These are phyloP conservation scores for Erythrolamprus reginae DNA, from an alignment of 2,113 vertebrate genomes.

Conservation along the genomic window DNA sequence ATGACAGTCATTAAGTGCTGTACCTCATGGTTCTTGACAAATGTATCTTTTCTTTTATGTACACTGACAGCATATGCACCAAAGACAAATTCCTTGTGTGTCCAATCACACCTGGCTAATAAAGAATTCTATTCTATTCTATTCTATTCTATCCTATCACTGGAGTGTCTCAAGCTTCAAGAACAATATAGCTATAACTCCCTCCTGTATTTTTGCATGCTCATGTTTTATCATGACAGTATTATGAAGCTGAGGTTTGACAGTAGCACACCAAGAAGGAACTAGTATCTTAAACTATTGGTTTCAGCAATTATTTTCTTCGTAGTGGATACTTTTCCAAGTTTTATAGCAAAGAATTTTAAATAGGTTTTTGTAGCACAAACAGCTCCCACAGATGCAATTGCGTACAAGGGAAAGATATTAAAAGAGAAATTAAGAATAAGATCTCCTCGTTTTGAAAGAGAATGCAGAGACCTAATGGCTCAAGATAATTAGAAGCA, in stretches of 20 bases:
- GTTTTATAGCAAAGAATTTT: background rate
- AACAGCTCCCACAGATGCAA: background rate
- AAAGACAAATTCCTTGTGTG: too few species aligned
- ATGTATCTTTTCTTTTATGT: too few species aligned
- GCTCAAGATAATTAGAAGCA: conserved; percentile 16
- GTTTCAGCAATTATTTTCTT: background rate
- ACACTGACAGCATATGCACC: too few species aligned
- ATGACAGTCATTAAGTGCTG: too few species aligned
- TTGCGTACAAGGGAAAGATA: background rate
- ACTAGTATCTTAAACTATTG: background rate
- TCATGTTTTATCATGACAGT: background rate
- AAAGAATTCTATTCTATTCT: too few species aligned
- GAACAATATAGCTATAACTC: background rate
- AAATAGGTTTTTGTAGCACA: background rate
- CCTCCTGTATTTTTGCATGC: background rate
- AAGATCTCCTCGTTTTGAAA: background rate
- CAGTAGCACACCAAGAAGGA: background rate
- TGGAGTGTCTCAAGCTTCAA: background rate
- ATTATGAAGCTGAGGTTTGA: background rate
- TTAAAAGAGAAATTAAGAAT: background rate
- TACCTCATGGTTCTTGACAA: too few species aligned
- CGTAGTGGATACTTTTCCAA: background rate
- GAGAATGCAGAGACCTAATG: background rate
- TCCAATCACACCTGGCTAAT: too few species aligned
- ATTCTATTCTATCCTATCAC: too few species aligned